A percentile compares a stretch with the other conserved stretches of the same genome.
Conservation (phyloP, 2,113 vertebrate genomes). For the Caranx ignobilis region DNA sequence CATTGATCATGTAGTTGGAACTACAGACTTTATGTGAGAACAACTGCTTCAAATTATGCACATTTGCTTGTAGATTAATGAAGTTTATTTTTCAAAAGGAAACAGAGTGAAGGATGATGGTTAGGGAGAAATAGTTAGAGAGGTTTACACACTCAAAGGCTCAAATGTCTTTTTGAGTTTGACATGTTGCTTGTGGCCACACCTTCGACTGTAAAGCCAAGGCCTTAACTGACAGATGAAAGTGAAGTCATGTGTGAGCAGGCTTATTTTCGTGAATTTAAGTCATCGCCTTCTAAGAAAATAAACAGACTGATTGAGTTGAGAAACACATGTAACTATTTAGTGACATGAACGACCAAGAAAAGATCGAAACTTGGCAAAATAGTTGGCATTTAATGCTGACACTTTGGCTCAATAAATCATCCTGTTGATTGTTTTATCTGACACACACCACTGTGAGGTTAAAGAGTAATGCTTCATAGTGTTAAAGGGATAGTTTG, state of each 20-base stretch:
- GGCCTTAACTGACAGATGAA: background rate
- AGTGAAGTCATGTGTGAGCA: background rate
- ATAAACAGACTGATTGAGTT: background rate
- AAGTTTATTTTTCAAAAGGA: conserved; percentile 5
- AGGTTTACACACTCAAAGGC: background rate
- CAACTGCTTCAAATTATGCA: conserved; percentile 20
- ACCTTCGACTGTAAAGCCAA: background rate
- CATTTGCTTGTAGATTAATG: background rate
- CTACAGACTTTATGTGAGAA: conserved; percentile 21
- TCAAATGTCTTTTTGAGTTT: background rate
- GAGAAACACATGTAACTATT: background rate
- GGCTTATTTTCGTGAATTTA: background rate
- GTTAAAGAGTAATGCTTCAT: background rate
- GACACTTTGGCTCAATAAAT: background rate
- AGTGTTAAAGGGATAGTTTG: background rate
- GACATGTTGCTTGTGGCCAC: background rate
- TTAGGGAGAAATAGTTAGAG: background rate
- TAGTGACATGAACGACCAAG: background rate
- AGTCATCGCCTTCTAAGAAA: background rate
- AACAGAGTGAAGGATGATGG: conserved; percentile 6
- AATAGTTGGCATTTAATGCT: background rate
- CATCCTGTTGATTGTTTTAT: background rate
- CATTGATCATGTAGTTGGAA: background rate
- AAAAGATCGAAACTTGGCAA: background rate
- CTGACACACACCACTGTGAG: background rate